Percentiles rank a stretch among this genome's conserved stretches.
These are phyloP conservation scores for Bagarius yarrelli DNA, from an alignment of 2,113 vertebrate species.

Conservation along the genomic window DNA sequence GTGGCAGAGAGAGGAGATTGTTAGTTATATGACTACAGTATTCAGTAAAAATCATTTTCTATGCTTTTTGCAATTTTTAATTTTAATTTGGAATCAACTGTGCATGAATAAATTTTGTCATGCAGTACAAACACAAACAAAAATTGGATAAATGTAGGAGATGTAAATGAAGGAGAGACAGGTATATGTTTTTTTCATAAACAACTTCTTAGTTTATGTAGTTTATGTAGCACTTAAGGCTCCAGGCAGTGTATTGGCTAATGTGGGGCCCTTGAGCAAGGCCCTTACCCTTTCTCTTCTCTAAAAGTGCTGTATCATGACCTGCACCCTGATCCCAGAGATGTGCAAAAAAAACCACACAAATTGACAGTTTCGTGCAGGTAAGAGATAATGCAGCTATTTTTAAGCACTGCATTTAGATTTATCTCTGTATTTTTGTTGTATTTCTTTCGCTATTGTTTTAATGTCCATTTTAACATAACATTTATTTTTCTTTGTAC, in stretches of 20 bases:
- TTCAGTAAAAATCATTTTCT: constrained; percentile 15
- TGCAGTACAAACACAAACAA: neutral
- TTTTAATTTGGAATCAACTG: constrained; percentile 16
- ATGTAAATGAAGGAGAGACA: neutral
- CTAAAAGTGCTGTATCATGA: too few species aligned
- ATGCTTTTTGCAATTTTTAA: constrained; percentile 24
- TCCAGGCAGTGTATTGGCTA: too few species aligned
- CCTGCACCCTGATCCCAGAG: too few species aligned
- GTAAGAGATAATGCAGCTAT: constrained; percentile 40
- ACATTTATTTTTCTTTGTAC: too few species aligned
- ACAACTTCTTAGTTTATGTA: neutral
- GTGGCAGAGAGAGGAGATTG: constrained; percentile 27
- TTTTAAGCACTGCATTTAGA: constrained; percentile 58
- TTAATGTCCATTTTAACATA: too few species aligned
- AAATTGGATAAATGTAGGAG: too few species aligned
- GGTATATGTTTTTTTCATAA: neutral
- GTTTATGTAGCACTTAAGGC: too few species aligned
- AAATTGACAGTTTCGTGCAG: too few species aligned
- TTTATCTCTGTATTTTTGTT: neutral
- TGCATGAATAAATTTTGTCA: neutral
- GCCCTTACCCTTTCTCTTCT: too few species aligned
- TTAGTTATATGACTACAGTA: constrained; percentile 25
- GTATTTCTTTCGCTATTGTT: too few species aligned
- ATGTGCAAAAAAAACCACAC: too few species aligned
- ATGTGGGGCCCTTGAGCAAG: too few species aligned